phyloP scores from a whole-genome alignment of 2,888 invertebrate genomes.

The Onchidella celtica region DNA sequence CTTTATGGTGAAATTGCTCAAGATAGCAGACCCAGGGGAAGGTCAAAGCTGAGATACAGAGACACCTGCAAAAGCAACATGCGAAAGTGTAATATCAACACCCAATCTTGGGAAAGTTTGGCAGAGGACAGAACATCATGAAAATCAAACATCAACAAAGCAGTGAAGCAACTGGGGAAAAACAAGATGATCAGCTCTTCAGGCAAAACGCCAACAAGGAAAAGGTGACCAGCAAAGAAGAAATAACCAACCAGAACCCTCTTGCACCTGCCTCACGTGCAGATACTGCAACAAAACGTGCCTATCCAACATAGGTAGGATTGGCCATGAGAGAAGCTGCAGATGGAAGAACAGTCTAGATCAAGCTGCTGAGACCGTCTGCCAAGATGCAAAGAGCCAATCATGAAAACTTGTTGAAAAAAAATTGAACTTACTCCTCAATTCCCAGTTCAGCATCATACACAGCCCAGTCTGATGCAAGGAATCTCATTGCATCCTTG shows the following conservation, averaged over 20 bases:
- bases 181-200: too few species aligned
- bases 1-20: not conserved
- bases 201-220: constrained; percentile 3
- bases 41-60: not conserved
- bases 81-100: not conserved
- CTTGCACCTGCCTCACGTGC: too few species aligned
- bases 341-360: too few species aligned
- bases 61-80: not conserved
- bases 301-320: too few species aligned
- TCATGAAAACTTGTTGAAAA: too few species aligned
- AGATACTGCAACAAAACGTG: too few species aligned
- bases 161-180: not conserved
- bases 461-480: not conserved
- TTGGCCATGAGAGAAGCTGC: too few species aligned
- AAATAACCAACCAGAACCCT: too few species aligned
- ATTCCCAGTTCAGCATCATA: not conserved
- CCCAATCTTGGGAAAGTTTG: too few species aligned
- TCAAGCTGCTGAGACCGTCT: too few species aligned
- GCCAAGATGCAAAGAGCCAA: too few species aligned
- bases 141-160: not conserved
- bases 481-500: not conserved
- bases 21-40: too few species aligned
- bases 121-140: not conserved
- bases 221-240: not conserved
- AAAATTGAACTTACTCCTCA: not conserved